Evolutionary conservation across 1,140 invertebrate genomes (phyloP).

Genomic region (Drosophila bocki): DNA sequence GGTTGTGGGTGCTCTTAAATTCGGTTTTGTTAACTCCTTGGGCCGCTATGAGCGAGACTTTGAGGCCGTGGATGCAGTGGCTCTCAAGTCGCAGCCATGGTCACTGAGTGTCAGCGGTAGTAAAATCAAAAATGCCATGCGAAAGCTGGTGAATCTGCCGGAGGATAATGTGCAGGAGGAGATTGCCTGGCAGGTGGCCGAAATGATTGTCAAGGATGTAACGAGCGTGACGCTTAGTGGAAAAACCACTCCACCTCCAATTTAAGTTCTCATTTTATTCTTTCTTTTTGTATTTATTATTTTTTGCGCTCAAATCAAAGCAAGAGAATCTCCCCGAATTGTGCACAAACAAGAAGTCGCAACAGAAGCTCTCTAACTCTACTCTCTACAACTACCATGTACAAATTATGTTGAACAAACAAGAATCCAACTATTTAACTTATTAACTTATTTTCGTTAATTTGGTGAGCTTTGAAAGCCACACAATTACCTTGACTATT

Average conservation of each 20-base stretch:
- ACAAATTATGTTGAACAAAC: conserved; percentile 48
- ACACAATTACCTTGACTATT: conserved; percentile 14
- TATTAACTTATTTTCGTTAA: conserved; percentile 36
- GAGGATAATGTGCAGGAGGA: conserved; percentile 96
- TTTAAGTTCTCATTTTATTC: conserved; percentile 30
- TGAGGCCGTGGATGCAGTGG: conserved; percentile 90
- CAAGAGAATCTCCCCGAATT: conserved; percentile 24
- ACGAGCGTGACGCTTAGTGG: conserved; percentile 92
- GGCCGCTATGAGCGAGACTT: conserved; percentile 96
- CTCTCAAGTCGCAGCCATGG: conserved; percentile 85
- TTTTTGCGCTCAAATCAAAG: conserved; percentile 32
- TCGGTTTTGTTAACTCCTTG: conserved; percentile 93
- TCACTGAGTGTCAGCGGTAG: conserved; percentile 59
- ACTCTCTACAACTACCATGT: conserved; percentile 28
- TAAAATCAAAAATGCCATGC: conserved; percentile 89
- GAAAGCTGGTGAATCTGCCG: conserved; percentile 91
- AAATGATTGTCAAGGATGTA: conserved; percentile 97
- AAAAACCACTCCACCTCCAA: conserved; percentile 5
- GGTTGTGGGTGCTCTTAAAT: conserved; percentile 88
- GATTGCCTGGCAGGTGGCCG: conserved; percentile 96
- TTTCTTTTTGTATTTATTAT: conserved; percentile 14
- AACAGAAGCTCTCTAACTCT: conserved; percentile 36
- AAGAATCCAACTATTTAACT: conserved; percentile 6
- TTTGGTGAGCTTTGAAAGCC: conserved; percentile 36
- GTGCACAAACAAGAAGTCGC: conserved; percentile 36